A percentile compares a stretch with the other conserved stretches of the same genome.
phyloP scores from a whole-genome alignment of 2,888 invertebrate species.

The Nemotelus pantherinus region DNA sequence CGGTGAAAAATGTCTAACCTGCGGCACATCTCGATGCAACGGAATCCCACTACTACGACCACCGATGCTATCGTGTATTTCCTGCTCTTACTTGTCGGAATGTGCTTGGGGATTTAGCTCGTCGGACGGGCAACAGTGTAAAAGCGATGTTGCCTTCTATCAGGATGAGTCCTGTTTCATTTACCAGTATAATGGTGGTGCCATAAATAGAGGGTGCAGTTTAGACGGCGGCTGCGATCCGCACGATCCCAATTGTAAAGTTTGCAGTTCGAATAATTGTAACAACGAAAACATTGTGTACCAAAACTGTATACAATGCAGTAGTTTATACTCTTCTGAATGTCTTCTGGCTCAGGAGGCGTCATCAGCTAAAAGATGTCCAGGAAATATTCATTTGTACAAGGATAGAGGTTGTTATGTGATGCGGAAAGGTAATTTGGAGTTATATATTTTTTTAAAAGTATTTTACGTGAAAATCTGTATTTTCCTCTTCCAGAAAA shows the following conservation, averaged over 20 bases:
- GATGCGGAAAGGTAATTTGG: slow-evolving; percentile 49
- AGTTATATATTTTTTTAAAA: too few relatives aligned
- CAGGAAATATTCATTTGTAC: slow-evolving; percentile 35
- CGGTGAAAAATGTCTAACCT: slow-evolving; percentile 54
- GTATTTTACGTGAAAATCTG: background rate
- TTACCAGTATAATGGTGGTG: slow-evolving; percentile 4
- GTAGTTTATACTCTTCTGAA: background rate
- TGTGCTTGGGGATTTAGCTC: slow-evolving; percentile 46
- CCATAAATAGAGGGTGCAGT: slow-evolving; percentile 23
- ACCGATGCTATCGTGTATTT: slow-evolving; percentile 49
- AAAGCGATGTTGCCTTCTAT: slow-evolving; percentile 23
- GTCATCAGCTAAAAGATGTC: slow-evolving; percentile 27
- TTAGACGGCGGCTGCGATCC: slow-evolving; percentile 16
- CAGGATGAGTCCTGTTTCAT: slow-evolving; percentile 28
- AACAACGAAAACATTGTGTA: slow-evolving; percentile 24
- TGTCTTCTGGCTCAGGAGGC: background rate
- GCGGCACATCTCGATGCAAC: slow-evolving; percentile 57
- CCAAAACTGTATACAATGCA: slow-evolving; percentile 36
- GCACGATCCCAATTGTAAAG: background rate
- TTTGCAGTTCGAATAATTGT: slow-evolving; percentile 30
- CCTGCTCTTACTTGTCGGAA: slow-evolving; percentile 47
- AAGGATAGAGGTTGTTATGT: slow-evolving; percentile 52
- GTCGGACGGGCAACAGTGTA: background rate
- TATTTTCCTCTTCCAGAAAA: slow-evolving; percentile 41
- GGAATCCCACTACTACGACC: slow-evolving; percentile 38